Evolutionary conservation across 2,113 vertebrate genomes (phyloP).

Genomic region (Rana temporaria): DNA sequence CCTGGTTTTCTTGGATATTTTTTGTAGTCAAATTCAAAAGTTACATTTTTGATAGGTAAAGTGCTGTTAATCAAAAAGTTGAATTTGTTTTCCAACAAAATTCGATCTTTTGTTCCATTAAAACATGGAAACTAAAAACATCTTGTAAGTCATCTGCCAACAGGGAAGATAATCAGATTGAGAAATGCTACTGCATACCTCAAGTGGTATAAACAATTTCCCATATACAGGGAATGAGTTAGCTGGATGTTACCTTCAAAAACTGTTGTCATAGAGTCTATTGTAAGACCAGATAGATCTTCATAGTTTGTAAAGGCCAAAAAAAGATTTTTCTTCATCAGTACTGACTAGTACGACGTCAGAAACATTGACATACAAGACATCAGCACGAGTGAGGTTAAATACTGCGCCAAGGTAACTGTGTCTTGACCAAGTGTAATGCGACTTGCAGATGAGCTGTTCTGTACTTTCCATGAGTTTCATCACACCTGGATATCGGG

Average conservation of each 20-base stretch:
- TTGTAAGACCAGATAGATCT: background rate
- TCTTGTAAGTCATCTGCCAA: background rate
- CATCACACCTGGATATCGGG: conserved; percentile 53
- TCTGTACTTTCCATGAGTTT: conserved; percentile 75
- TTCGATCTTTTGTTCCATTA: background rate
- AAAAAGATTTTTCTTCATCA: conserved; percentile 78
- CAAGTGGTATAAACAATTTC: background rate
- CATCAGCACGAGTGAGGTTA: conserved; percentile 70
- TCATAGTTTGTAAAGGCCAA: conserved; percentile 78
- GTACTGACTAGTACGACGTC: conserved; percentile 67
- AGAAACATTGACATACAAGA: conserved; percentile 74
- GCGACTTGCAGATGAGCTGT: conserved; percentile 63
- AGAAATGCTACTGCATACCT: background rate
- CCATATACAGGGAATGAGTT: background rate
- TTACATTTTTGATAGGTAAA: no score
- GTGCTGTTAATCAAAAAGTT: no score
- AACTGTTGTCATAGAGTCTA: background rate
- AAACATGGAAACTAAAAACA: conserved; percentile 23
- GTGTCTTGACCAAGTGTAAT: conserved; percentile 68
- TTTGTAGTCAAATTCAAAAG: no score
- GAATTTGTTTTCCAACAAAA: no score
- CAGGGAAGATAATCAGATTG: background rate
- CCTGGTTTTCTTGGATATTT: no score
- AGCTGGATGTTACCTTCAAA: background rate
- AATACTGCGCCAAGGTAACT: conserved; percentile 77